Evolutionary conservation across 2,888 invertebrate genomes (phyloP), one percentile per base, ranked within the genome.

Genomic region (Geotrupes spiniger): DNA sequence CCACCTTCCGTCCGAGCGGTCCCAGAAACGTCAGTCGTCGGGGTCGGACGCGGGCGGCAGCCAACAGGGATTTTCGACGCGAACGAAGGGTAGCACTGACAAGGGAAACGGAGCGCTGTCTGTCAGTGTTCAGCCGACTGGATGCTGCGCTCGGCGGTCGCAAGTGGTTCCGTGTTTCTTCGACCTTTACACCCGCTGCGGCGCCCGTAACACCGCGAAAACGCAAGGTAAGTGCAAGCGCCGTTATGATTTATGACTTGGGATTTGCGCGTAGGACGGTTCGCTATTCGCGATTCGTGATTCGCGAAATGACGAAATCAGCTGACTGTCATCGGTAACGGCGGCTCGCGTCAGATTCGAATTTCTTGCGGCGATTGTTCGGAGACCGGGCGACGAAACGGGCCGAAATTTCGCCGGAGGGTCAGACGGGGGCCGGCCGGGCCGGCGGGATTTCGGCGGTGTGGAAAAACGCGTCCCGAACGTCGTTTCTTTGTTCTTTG

Each of bases 51-150:
- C 33, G 6, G n/a, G 33, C 11, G 12, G 29, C 10, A 10, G 29
- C 12, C 29, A 29, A 12, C 10, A 33, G 33, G 33, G 33, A 33
- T 33, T 12, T 33, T 21, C 21, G 14, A 15, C 14, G 33, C 14
- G 33, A 10, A 10, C 9, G 33, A n/a, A 8, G 15, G 33, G 33
- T 25, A 21, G 9, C 14, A 5, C 36, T 43, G 43, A 36, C 43
- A 36, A 43, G 43, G 43, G 27, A 36, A 43, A 43, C 37, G 44
- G 46, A 53, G 39, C 44, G 47, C n/a, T n/a, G n/a, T 33, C 51
- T 58, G 56, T 55, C 59, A 60, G 61, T 58, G 61, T 61, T 63
- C 63, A 63, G 63, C 60, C 61, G 61, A 61, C 59, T 60, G 58
- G 58, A 60, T 58, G 59, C 56, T 58, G 53, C 54, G 54, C 57